Percentiles rank a stretch among this genome's conserved stretches.
Conservation (phyloP, 2,113 vertebrate genomes). For the Bufo gargarizans region DNA sequence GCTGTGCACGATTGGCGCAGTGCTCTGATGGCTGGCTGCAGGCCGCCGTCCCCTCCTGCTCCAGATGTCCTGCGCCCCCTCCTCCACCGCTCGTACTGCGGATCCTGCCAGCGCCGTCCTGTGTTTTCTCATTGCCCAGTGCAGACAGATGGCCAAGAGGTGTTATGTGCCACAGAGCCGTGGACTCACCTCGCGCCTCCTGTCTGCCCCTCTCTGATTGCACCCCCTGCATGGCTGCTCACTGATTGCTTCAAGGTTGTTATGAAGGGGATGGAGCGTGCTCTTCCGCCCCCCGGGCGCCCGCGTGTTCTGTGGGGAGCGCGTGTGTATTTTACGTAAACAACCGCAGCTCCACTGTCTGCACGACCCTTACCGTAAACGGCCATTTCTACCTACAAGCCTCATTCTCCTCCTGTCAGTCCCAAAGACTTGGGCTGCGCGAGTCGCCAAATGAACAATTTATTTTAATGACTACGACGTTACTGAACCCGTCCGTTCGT, state of each 20-base stretch:
- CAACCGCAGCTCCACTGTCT: neutral
- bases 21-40: conserved; percentile 9
- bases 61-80: conserved; percentile 48
- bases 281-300: neutral
- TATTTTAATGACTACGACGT: neutral
- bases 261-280: neutral
- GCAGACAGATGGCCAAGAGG: conserved; percentile 52
- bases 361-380: neutral
- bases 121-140: conserved; percentile 35
- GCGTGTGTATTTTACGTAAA: neutral
- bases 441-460: neutral
- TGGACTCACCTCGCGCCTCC: conserved; percentile 12
- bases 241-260: conserved; percentile 39
- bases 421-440: neutral
- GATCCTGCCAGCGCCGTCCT: neutral
- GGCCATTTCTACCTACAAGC: neutral
- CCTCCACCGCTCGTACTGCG: conserved; percentile 18
- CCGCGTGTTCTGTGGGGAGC: neutral
- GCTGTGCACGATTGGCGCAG: neutral
- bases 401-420: neutral
- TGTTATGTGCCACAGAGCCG: neutral
- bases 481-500: neutral
- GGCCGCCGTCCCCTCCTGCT: conserved; percentile 9
- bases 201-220: conserved; percentile 28
- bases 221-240: conserved; percentile 33